phyloP scores from a whole-genome alignment of 2,888 invertebrate species.

The Luperina testacea region DNA sequence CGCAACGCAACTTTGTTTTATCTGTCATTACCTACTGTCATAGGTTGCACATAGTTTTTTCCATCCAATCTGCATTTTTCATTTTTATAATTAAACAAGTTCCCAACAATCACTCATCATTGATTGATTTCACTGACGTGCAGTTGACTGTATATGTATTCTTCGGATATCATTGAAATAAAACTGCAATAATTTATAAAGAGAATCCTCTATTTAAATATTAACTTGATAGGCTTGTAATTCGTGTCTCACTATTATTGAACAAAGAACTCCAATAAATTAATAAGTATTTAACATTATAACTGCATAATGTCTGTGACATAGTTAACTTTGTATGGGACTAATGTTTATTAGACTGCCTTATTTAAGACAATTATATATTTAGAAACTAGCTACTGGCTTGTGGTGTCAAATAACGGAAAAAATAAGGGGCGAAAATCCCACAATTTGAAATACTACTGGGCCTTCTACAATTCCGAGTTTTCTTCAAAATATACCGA shows the following conservation, averaged over 20 bases:
- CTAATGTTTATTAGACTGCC: slow-evolving; percentile 34
- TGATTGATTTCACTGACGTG: too few relatives aligned
- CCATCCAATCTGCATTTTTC: too few relatives aligned
- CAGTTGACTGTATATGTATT: neutral
- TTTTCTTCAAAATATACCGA: neutral
- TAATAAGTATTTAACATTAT: slow-evolving; percentile 64
- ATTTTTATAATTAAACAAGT: too few relatives aligned
- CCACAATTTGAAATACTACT: neutral
- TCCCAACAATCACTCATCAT: too few relatives aligned
- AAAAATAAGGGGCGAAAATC: neutral
- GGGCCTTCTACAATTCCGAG: neutral
- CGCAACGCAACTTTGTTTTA: too few relatives aligned
- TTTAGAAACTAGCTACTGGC: neutral
- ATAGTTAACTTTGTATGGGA: slow-evolving; percentile 43
- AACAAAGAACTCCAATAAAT: slow-evolving; percentile 79
- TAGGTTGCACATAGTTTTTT: too few relatives aligned
- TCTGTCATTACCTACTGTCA: too few relatives aligned
- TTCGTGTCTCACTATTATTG: slow-evolving; percentile 83
- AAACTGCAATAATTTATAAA: slow-evolving; percentile 75
- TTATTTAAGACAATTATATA: neutral
- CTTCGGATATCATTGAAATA: slow-evolving; percentile 31
- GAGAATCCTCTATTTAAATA: slow-evolving; percentile 85
- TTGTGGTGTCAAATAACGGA: neutral
- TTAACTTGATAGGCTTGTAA: slow-evolving; percentile 85
- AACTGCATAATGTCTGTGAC: slow-evolving; percentile 52